phyloP scores from a whole-genome alignment of 1,140 invertebrate genomes.

The Paraescarpia echinospica region DNA sequence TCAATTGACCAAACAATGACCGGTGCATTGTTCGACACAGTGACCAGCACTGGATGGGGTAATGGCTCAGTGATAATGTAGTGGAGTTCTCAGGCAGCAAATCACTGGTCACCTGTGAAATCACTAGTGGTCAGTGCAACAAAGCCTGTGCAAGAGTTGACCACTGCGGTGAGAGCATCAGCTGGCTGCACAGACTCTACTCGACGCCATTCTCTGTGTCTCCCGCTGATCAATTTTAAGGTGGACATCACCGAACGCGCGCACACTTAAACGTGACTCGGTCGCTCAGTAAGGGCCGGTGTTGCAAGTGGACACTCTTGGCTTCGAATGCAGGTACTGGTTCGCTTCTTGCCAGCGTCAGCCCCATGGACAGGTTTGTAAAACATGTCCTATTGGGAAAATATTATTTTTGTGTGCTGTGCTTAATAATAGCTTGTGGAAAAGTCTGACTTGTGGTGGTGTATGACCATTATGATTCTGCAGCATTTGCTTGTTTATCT shows the following conservation, averaged over 20 bases:
- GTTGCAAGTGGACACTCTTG: background rate
- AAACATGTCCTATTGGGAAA: background rate
- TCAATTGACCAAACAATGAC: background rate
- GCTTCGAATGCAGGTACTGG: background rate
- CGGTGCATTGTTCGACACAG: background rate
- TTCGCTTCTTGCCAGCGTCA: background rate
- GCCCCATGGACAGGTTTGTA: background rate
- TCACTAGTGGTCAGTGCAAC: background rate
- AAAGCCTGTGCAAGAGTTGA: background rate
- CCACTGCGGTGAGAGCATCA: background rate
- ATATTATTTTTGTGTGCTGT: background rate
- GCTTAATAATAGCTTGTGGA: background rate
- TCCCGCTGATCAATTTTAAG: background rate
- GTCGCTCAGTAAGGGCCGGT: background rate
- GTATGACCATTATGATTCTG: background rate
- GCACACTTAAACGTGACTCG: background rate
- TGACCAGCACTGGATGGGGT: background rate
- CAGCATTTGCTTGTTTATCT: background rate
- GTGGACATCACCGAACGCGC: background rate
- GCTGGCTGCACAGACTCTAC: background rate
- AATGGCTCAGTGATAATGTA: background rate
- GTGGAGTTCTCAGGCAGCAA: background rate
- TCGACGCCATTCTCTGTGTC: background rate
- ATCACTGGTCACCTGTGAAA: background rate
- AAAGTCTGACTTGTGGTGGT: background rate